A percentile compares a stretch with the other conserved stretches of the same genome.
Evolutionary conservation across 2,113 vertebrate species (phyloP).

Genomic region (Lasiurus cinereus): DNA sequence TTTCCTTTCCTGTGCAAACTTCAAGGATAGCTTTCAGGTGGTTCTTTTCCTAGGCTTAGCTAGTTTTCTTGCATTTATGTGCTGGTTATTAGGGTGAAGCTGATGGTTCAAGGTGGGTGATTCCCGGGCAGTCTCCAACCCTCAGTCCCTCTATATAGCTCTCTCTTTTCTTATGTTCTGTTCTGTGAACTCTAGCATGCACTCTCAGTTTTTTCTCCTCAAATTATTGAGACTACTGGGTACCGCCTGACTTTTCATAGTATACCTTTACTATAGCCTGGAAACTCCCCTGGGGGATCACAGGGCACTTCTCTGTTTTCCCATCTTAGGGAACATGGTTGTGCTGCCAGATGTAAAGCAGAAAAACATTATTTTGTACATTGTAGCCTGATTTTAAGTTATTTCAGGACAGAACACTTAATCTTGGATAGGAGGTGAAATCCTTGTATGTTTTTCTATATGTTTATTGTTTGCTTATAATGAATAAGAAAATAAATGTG

Average conservation of each 20-base stretch:
- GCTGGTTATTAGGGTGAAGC: background rate
- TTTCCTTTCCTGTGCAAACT: background rate
- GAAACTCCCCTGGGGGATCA: background rate
- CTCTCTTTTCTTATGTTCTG: background rate
- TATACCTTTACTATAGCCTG: background rate
- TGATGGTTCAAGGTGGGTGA: background rate
- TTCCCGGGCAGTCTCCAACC: background rate
- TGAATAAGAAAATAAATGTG: conserved; percentile 24
- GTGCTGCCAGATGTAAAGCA: background rate
- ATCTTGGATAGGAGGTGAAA: background rate
- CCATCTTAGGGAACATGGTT: background rate
- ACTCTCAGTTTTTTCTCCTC: background rate
- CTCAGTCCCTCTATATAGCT: background rate
- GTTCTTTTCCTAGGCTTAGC: background rate
- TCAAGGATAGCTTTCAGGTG: background rate
- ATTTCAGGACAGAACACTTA: background rate
- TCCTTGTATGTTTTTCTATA: background rate
- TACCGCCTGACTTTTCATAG: background rate
- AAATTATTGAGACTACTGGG: background rate
- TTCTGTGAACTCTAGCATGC: background rate
- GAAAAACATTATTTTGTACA: background rate
- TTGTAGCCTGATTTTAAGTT: background rate
- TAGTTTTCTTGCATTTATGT: background rate
- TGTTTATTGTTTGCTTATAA: background rate
- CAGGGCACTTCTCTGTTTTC: background rate